A percentile compares a stretch with the other conserved stretches of the same genome.
These are phyloP conservation scores for Corynorhinus townsendii DNA, from an alignment of 2,113 vertebrate species.

Conservation along the genomic window DNA sequence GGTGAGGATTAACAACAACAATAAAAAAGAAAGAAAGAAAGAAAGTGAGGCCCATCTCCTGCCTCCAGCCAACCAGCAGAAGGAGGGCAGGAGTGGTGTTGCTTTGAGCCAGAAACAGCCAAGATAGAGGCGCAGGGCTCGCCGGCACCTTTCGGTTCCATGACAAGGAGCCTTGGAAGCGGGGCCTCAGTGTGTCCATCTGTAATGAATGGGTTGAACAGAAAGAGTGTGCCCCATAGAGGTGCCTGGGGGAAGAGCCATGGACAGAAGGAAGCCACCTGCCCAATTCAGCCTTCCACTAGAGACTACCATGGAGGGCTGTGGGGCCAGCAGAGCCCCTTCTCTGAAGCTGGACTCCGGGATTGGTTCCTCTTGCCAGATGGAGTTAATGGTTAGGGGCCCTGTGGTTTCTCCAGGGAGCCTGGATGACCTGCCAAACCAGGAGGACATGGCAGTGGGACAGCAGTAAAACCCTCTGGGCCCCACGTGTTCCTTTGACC, in stretches of 20 bases:
- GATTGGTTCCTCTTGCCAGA: background rate
- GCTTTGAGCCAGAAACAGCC: background rate
- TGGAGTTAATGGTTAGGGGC: background rate
- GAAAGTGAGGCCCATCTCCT: background rate
- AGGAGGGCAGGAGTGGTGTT: background rate
- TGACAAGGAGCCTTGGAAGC: background rate
- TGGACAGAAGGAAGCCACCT: background rate
- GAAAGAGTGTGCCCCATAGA: background rate
- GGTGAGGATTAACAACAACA: too few species aligned
- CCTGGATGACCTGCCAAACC: background rate
- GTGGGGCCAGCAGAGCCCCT: too few species aligned
- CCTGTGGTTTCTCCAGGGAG: background rate
- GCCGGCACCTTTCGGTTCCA: too few species aligned
- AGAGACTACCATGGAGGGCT: fast-evolving
- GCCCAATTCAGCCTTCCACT: background rate
- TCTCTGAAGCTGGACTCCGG: background rate
- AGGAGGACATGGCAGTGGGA: background rate
- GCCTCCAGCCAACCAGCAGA: background rate
- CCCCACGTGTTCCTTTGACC: conserved; percentile 72
- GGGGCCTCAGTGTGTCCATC: background rate
- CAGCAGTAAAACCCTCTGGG: conserved; percentile 72
- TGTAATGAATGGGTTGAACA: background rate
- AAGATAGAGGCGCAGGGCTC: background rate
- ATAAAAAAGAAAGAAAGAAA: too few species aligned
- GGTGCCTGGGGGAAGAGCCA: background rate